Percentiles rank a stretch among this genome's conserved stretches.
Evolutionary conservation across 2,797 vertebrate genomes (phyloP).

Genomic region (Bovichtus diacanthus): DNA sequence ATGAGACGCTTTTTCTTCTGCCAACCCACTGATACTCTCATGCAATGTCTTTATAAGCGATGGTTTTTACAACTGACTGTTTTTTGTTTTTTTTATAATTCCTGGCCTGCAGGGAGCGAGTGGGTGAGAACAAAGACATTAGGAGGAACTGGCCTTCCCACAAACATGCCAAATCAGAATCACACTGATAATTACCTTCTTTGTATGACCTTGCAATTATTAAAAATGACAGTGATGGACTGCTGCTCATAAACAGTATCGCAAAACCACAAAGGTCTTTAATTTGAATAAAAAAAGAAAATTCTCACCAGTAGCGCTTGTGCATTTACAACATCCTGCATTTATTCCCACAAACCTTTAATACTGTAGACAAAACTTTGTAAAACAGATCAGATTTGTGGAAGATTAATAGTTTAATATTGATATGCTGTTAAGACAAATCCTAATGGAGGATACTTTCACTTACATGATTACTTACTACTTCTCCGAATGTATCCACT

Average conservation of each 20-base stretch:
- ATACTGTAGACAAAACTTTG: neutral
- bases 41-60: slow-evolving; percentile 17
- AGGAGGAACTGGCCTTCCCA: slow-evolving; percentile 36
- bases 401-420: slow-evolving; percentile 33
- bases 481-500: neutral
- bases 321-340: slow-evolving; percentile 35
- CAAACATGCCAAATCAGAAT: slow-evolving; percentile 54
- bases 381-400: slow-evolving; percentile 32
- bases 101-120: slow-evolving; percentile 35
- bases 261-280: slow-evolving; percentile 10
- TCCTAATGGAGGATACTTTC: slow-evolving; percentile 40
- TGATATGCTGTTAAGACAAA: slow-evolving; percentile 43
- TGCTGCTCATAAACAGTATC: slow-evolving; percentile 45
- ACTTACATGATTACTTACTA: slow-evolving; percentile 23
- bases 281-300: slow-evolving; percentile 32
- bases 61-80: slow-evolving; percentile 45
- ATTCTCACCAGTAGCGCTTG: slow-evolving; percentile 18
- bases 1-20: slow-evolving; percentile 32
- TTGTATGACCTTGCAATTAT: slow-evolving; percentile 53
- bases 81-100: slow-evolving; percentile 67
- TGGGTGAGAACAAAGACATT: slow-evolving; percentile 11
- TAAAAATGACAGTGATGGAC: slow-evolving; percentile 65
- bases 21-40: slow-evolving; percentile 30
- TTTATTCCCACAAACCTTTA: slow-evolving; percentile 18
- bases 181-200: slow-evolving; percentile 53